These are phyloP conservation scores for Calidris pugnax DNA, from an alignment of 2,113 vertebrate genomes.

Conservation along the genomic window DNA sequence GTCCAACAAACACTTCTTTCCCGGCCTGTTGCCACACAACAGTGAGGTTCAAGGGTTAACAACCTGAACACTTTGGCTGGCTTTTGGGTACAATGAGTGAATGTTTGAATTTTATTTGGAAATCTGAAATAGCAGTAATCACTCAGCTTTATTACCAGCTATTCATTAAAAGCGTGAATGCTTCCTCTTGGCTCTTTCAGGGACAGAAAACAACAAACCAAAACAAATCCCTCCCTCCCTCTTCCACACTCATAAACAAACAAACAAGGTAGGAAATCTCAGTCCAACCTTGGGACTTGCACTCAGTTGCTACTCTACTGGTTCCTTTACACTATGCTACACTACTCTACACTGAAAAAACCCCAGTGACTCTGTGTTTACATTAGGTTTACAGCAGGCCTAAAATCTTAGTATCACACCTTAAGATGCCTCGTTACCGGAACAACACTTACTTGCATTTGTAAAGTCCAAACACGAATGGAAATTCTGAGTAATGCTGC, in stretches of 20 bases:
- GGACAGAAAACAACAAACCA: background rate
- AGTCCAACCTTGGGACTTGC: background rate
- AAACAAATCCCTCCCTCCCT: background rate
- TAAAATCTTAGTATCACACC: background rate
- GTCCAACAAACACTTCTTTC: fast-evolving
- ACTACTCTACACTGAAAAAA: background rate
- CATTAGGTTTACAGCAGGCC: background rate
- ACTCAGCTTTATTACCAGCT: background rate
- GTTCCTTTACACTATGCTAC: background rate
- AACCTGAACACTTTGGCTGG: background rate
- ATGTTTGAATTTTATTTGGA: background rate
- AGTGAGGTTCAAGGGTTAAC: background rate
- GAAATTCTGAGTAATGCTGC: background rate
- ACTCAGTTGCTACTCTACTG: background rate
- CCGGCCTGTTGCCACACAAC: background rate
- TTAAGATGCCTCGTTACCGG: background rate
- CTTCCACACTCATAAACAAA: background rate
- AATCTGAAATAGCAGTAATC: background rate
- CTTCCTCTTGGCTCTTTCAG: background rate
- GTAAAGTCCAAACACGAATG: background rate
- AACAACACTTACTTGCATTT: background rate
- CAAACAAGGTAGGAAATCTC: background rate
- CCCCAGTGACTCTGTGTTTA: background rate
- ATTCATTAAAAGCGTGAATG: background rate
- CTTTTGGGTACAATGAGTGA: background rate